Conservation (phyloP, 2,113 vertebrate species). For the Pedionomus torquatus region DNA sequence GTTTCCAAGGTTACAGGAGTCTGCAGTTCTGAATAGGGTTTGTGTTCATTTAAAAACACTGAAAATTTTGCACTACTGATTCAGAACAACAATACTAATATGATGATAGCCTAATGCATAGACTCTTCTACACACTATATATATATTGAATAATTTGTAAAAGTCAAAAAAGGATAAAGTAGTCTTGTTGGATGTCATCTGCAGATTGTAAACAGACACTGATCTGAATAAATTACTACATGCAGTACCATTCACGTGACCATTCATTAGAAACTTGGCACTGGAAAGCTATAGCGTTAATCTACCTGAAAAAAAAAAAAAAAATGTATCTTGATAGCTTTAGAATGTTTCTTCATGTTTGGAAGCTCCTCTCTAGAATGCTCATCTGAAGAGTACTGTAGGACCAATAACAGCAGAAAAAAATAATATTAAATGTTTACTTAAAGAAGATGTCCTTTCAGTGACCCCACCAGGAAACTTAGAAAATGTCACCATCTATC, state of each 20-base stretch:
- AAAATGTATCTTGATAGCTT: background rate
- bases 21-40: background rate
- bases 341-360: background rate
- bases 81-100: background rate
- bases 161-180: background rate
- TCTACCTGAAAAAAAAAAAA: background rate
- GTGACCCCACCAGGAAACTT: slow-evolving; percentile 12
- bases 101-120: background rate
- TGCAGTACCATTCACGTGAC: background rate
- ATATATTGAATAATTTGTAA: background rate
- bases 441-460: slow-evolving; percentile 5
- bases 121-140: background rate
- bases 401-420: background rate
- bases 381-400: background rate
- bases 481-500: slow-evolving; percentile 59
- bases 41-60: background rate
- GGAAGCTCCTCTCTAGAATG: background rate
- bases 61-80: background rate
- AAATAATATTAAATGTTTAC: background rate
- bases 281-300: background rate
- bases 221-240: background rate
- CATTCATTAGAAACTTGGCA: background rate
- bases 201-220: background rate
- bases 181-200: background rate
- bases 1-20: background rate